Base-by-base conservation (phyloP, 2,888 invertebrate species). In the Chesias legatella region DNA sequence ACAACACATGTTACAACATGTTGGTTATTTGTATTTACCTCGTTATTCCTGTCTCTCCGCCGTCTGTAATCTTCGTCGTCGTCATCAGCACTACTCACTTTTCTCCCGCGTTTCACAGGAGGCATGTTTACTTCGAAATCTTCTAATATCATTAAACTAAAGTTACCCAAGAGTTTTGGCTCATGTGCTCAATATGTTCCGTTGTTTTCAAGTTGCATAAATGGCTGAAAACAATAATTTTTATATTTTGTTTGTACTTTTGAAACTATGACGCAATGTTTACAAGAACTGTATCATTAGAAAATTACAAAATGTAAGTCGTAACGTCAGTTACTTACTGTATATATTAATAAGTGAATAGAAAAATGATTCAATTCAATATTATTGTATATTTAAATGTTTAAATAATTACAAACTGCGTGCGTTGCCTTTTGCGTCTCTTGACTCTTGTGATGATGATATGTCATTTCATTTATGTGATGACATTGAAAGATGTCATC, bases 11-110 rank as follows among this genome's bases (percentile, higher is more conserved):
- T 17, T 3, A 3, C 13, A 17, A 17, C 13, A n/a, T 5, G 11
- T 10, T 28, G 17, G 10, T 30, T 30, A 29, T 7, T 3, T 5
- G 3, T 1, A 27, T 39, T 51, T 79, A 93, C 94, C 90, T 93
- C 90, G 79, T 95, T 95, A 79, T 95, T 95, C 60, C 94, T 90
- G 62, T 94, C 94, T 22, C 95, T 84, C 35, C 92, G 90, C 54
- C 90, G 91, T 44, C 94, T 88, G 64, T 95, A 95, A 57, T 93
- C 93, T 7, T 92, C 93, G 33, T 91, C 91, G 30, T 92, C 93
- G 55, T 92, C 92, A 33, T 92, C 91, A 7, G 93, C 93, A 39
- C 90, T 90, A 41, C 89, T 88, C 7, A 73, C 80, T 32, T 74
- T 73, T 66, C 71, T 74, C 52, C 72, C 73, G 47, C 79, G 75